These are phyloP conservation scores for Aphelenchoides bicaudatus DNA, from an alignment of 2,888 invertebrate species.

Conservation along the genomic window DNA sequence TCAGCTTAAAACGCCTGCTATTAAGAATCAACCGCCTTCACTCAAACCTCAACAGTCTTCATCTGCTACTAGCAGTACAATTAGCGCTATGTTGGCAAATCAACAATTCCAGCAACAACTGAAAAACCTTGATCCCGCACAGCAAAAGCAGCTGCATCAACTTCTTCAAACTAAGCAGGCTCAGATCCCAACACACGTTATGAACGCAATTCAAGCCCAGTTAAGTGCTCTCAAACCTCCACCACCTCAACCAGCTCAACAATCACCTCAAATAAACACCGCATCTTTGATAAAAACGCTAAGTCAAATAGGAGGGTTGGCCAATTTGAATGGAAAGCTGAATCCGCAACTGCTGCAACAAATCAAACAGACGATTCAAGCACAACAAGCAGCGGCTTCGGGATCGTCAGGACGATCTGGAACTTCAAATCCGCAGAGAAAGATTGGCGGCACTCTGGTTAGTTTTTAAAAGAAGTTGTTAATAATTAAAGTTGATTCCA, in stretches of 20 bases:
- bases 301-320: not conserved
- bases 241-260: not conserved
- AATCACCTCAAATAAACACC: not conserved
- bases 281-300: not conserved
- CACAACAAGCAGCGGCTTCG: constrained; percentile 8
- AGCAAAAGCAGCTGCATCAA: constrained; percentile 20
- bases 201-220: constrained; percentile 12
- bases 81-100: constrained; percentile 2
- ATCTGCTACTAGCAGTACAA: no score
- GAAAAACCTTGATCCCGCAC: constrained; percentile 10
- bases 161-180: not conserved
- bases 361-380: constrained; percentile 22
- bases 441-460: not conserved
- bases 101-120: constrained; percentile 19
- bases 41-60: no score
- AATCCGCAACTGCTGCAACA: constrained; percentile 21
- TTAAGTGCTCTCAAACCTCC: not conserved
- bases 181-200: not conserved
- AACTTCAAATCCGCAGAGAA: constrained; percentile 1
- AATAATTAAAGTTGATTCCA: not conserved
- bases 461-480: not conserved
- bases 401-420: not conserved
- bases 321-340: not conserved
- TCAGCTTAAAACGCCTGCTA: no score
- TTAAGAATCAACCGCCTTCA: no score